These are phyloP conservation scores for Neodiprion lecontei DNA, from an alignment of 1,140 invertebrate species.

Conservation along the genomic window DNA sequence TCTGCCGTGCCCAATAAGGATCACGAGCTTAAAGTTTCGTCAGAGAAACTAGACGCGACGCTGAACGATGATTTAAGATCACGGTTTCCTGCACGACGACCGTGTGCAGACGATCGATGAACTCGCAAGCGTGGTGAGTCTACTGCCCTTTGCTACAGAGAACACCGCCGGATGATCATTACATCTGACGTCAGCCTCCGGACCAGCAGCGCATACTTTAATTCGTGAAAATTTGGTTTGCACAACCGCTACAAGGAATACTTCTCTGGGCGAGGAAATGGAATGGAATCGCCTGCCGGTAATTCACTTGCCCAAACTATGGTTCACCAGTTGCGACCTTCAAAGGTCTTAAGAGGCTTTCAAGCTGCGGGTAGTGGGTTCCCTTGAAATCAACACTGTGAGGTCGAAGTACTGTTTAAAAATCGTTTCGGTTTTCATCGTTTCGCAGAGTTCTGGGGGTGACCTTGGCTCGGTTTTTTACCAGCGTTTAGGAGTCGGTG, in stretches of 20 bases:
- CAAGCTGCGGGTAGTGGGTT: too few relatives aligned
- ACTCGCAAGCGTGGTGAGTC: not conserved
- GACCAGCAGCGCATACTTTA: not conserved
- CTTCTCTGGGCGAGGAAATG: not conserved
- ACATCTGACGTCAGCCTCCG: not conserved
- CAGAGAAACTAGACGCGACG: too few relatives aligned
- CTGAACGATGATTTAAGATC: too few relatives aligned
- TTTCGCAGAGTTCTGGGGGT: not conserved
- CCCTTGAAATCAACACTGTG: too few relatives aligned
- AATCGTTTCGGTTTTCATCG: too few relatives aligned
- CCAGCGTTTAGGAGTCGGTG: not conserved
- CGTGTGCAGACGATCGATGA: slow-evolving; percentile 2
- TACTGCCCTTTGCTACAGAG: not conserved
- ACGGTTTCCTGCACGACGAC: too few relatives aligned
- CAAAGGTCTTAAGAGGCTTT: too few relatives aligned
- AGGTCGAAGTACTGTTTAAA: too few relatives aligned
- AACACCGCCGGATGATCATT: not conserved
- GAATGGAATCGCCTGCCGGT: not conserved
- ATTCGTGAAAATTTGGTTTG: not conserved
- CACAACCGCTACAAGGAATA: not conserved
- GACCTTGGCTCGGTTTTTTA: not conserved
- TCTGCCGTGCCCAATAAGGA: too few relatives aligned
- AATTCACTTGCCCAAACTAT: too few relatives aligned
- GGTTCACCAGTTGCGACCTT: too few relatives aligned
- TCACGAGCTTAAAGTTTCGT: too few relatives aligned